phyloP scores from a whole-genome alignment of 2,888 invertebrate genomes.

The Drosophila merina region DNA sequence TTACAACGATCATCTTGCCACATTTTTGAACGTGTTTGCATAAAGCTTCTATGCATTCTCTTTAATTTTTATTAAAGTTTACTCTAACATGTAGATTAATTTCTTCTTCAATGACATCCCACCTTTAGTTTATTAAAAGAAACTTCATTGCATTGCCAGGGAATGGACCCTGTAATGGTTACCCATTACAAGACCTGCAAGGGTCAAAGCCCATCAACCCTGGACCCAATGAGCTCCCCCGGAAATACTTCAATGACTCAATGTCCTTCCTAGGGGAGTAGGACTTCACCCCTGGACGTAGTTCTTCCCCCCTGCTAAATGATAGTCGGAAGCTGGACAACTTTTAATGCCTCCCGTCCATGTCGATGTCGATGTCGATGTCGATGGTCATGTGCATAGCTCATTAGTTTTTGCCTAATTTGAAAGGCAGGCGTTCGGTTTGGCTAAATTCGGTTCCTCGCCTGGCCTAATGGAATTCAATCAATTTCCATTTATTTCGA shows the following conservation, averaged over 20 bases:
- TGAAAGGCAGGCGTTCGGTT: conserved; percentile 55
- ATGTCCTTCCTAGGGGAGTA: conserved; percentile 21
- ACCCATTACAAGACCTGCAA: conserved; percentile 23
- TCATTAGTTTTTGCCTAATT: conserved; percentile 76
- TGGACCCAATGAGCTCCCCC: not conserved
- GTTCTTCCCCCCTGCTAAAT: conserved; percentile 27
- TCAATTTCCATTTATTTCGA: conserved; percentile 82
- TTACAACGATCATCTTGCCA: not conserved
- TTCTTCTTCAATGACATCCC: not conserved
- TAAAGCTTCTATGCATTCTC: no score
- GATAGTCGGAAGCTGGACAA: conserved; percentile 41
- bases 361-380: conserved; percentile 49
- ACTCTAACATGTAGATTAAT: no score
- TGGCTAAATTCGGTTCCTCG: conserved; percentile 4
- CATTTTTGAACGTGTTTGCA: not conserved
- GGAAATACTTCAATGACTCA: conserved; percentile 17
- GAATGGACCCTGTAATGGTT: conserved; percentile 24
- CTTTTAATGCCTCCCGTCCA: conserved; percentile 34
- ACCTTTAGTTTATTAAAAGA: not conserved
- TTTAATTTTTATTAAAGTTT: no score
- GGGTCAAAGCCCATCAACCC: not conserved
- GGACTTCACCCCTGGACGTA: conserved; percentile 17
- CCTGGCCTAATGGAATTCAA: conserved; percentile 78
- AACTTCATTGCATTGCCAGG: conserved; percentile 1
- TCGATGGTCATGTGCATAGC: conserved; percentile 63